Evolutionary conservation across 2,888 invertebrate genomes (phyloP).

Genomic region (Mesorhabditis sp.): DNA sequence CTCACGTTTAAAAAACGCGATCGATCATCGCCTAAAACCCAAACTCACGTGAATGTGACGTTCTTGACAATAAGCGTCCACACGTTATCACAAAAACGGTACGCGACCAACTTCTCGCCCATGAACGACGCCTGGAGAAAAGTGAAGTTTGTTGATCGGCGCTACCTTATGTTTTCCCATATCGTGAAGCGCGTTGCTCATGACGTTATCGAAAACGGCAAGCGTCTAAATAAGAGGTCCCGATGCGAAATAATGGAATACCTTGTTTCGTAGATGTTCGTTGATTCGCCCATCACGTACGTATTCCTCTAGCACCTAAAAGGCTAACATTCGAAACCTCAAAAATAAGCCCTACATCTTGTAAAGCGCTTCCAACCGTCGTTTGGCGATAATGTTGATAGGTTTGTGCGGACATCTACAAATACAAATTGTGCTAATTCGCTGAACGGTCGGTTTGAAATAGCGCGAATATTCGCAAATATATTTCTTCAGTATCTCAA

Average conservation of each 20-base stretch:
- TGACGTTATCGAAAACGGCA: neutral
- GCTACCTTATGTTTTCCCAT: neutral
- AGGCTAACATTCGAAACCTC: too few relatives aligned
- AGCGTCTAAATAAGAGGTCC: neutral
- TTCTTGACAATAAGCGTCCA: conserved; percentile 99
- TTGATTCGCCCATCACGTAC: neutral
- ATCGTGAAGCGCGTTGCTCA: neutral
- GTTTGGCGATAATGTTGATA: neutral
- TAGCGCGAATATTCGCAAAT: too few relatives aligned
- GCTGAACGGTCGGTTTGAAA: neutral
- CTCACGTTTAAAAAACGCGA: too few relatives aligned
- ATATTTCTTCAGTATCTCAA: too few relatives aligned
- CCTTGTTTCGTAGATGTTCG: neutral
- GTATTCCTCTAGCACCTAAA: neutral
- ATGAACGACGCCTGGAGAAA: neutral
- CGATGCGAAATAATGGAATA: too few relatives aligned
- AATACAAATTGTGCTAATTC: too few relatives aligned
- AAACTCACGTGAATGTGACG: conserved; percentile 73
- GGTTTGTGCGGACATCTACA: neutral
- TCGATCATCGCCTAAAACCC: too few relatives aligned
- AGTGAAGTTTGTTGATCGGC: too few relatives aligned
- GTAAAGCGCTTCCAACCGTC: neutral
- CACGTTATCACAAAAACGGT: conserved; percentile 97
- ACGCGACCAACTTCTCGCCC: conserved; percentile 69
- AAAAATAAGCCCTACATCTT: neutral